Percentiles rank a stretch among this genome's conserved stretches.
Evolutionary conservation across 2,113 vertebrate species (phyloP).

Genomic region (Mola mola): DNA sequence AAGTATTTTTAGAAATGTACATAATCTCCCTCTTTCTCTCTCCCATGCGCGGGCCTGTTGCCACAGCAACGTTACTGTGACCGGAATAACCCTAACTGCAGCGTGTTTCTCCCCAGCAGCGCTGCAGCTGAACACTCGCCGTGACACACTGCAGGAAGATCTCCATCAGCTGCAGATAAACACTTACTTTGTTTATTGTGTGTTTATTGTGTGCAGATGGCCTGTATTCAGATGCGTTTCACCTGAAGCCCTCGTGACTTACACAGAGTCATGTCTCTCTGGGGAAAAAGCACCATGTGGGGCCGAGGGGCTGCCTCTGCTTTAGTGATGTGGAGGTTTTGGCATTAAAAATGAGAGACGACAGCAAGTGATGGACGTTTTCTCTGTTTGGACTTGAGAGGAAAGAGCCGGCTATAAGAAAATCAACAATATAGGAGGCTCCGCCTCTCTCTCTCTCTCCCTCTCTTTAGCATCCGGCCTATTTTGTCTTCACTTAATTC

Average conservation of each 20-base stretch:
- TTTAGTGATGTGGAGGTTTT: conserved; percentile 2
- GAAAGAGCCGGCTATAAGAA: conserved; percentile 4
- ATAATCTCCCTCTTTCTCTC: conserved; percentile 57
- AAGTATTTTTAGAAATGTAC: conserved; percentile 49
- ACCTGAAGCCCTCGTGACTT: too few species aligned
- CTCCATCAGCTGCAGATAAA: neutral
- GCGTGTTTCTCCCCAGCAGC: conserved; percentile 39
- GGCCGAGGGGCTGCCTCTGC: too few species aligned
- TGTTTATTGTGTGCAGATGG: too few species aligned
- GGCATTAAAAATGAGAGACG: neutral
- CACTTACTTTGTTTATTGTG: too few species aligned
- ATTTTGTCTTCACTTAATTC: conserved; percentile 31
- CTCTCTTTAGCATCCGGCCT: neutral
- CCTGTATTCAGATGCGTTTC: too few species aligned
- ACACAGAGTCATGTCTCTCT: too few species aligned
- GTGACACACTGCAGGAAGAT: too few species aligned
- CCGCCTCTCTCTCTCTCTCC: neutral
- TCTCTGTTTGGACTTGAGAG: neutral
- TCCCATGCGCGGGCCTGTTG: conserved; percentile 74
- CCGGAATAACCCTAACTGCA: conserved; percentile 69
- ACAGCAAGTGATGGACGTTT: neutral
- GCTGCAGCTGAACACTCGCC: conserved; percentile 40
- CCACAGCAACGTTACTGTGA: conserved; percentile 75
- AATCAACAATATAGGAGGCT: too few species aligned
- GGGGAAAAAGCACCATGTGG: too few species aligned